These are phyloP conservation scores for Grallaria varia DNA, from an alignment of 2,113 vertebrate species.

Conservation along the genomic window DNA sequence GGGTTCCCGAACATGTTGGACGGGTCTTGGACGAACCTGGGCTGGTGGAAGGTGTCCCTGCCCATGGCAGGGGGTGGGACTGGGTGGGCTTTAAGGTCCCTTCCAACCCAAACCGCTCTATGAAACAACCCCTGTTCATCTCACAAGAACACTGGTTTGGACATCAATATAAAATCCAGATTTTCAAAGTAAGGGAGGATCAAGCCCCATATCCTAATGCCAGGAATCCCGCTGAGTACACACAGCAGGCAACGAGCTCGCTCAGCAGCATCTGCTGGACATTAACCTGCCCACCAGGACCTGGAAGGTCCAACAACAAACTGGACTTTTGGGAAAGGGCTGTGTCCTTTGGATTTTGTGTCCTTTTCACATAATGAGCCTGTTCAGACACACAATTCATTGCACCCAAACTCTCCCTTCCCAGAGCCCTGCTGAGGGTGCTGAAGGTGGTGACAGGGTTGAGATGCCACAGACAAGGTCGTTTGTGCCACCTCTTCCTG, in stretches of 20 bases:
- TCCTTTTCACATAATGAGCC: neutral
- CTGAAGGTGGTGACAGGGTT: neutral
- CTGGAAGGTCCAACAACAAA: neutral
- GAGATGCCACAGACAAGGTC: neutral
- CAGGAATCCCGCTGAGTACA: rapidly evolving
- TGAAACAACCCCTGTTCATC: neutral
- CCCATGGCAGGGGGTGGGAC: neutral
- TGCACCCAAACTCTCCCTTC: neutral
- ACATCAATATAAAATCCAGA: neutral
- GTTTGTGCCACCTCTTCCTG: neutral
- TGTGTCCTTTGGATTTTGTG: neutral
- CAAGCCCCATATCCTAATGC: rapidly evolving
- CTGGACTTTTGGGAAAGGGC: neutral
- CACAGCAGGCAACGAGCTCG: rapidly evolving
- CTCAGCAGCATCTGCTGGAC: neutral
- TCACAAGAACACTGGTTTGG: neutral
- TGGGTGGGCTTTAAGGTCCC: neutral
- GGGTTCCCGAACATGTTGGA: neutral
- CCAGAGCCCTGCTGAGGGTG: neutral
- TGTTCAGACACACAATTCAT: rapidly evolving
- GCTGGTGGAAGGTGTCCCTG: neutral
- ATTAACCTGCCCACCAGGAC: neutral
- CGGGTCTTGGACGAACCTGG: neutral
- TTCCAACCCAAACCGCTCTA: neutral
- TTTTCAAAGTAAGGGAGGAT: neutral